A percentile compares a stretch with the other conserved stretches of the same genome.
Conservation (phyloP, 1,140 invertebrate genomes). For the Zaprionus kolodkinae region DNA sequence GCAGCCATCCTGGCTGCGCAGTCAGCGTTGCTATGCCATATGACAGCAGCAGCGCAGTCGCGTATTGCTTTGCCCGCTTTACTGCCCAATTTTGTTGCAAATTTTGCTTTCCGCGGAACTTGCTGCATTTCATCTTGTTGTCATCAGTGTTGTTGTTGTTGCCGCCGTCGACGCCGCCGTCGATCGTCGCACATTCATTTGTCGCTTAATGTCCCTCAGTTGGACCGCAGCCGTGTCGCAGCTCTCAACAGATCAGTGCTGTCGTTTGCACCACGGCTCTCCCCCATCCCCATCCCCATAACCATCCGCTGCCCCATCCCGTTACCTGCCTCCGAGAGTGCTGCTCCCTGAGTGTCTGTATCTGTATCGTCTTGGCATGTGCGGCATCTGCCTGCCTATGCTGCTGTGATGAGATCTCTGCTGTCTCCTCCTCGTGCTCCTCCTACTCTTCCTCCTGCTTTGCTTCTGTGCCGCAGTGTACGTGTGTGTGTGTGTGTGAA, state of each 20-base stretch:
- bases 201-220: conserved; percentile 81
- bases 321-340: conserved; percentile 6
- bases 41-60: neutral
- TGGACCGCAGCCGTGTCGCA: conserved; percentile 35
- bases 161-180: conserved; percentile 38
- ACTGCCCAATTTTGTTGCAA: conserved; percentile 82
- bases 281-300: no score
- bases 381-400: conserved; percentile 77
- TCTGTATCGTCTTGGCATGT: conserved; percentile 80
- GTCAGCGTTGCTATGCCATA: conserved; percentile 33
- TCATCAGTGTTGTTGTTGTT: conserved; percentile 42
- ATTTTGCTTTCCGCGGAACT: conserved; percentile 80
- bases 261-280: conserved; percentile 37
- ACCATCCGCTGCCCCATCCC: neutral
- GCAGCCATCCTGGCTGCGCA: conserved; percentile 70
- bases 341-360: conserved; percentile 77
- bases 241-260: neutral
- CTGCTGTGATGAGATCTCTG: conserved; percentile 76
- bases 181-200: conserved; percentile 81
- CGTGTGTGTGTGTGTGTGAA: conserved; percentile 43
- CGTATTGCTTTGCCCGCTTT: conserved; percentile 50
- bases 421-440: conserved; percentile 5
- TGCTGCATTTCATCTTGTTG: conserved; percentile 80
- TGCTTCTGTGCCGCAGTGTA: conserved; percentile 8
- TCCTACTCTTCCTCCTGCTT: conserved; percentile 1